Conservation (phyloP, 2,888 invertebrate genomes). For the Rhodophaea formosa region DNA sequence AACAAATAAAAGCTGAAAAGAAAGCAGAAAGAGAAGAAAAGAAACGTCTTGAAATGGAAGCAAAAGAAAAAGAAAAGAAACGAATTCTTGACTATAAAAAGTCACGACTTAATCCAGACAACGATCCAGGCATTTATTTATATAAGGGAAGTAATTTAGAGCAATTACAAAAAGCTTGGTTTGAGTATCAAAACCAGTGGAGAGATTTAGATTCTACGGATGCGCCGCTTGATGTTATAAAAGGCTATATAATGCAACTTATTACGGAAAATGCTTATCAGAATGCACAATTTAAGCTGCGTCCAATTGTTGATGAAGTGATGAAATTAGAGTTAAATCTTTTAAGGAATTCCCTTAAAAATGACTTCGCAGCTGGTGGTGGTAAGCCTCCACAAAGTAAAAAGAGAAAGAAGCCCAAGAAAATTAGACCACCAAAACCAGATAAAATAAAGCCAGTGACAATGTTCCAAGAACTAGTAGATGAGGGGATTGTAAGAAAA, state of each 20-base stretch:
- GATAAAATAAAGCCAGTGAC: slow-evolving; percentile 82
- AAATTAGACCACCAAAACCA: slow-evolving; percentile 81
- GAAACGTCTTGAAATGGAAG: slow-evolving; percentile 54
- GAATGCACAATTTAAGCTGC: slow-evolving; percentile 84
- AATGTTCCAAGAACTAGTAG: slow-evolving; percentile 87
- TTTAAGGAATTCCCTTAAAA: slow-evolving; percentile 77
- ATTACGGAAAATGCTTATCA: slow-evolving; percentile 84
- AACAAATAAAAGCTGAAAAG: slow-evolving; percentile 72
- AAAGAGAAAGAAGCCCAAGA: slow-evolving; percentile 66
- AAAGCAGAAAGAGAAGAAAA: slow-evolving; percentile 62
- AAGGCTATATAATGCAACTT: slow-evolving; percentile 83
- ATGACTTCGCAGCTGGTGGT: slow-evolving; percentile 49
- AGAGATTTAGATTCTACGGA: slow-evolving; percentile 59
- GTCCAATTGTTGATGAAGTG: slow-evolving; percentile 85
- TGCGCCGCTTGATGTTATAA: slow-evolving; percentile 79
- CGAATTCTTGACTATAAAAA: slow-evolving; percentile 67
- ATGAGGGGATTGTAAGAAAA: slow-evolving; percentile 84
- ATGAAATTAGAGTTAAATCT: slow-evolving; percentile 81
- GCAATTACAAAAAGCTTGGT: slow-evolving; percentile 49
- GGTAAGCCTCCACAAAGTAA: slow-evolving; percentile 42
- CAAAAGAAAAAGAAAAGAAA: slow-evolving; percentile 57
- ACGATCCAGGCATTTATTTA: slow-evolving; percentile 66
- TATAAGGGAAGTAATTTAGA: slow-evolving; percentile 45
- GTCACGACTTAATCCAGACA: slow-evolving; percentile 68
- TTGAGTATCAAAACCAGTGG: slow-evolving; percentile 60